Base-by-base conservation (phyloP, 2,888 invertebrate species). In the Limnephilus rhombicus region DNA sequence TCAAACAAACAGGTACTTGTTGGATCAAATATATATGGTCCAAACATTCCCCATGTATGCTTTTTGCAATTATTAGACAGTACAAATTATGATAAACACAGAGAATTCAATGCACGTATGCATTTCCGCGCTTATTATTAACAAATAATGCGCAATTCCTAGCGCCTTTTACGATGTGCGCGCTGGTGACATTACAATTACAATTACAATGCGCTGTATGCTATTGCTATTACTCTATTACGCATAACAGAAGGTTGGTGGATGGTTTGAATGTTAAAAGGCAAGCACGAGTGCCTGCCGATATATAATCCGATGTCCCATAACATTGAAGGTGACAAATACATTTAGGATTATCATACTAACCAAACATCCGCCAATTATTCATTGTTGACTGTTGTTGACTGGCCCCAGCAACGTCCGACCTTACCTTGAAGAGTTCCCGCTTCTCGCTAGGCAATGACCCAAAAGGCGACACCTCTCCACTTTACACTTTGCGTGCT, bases 391-490 rank as follows among this genome's bases (percentile, higher is more conserved):
- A 68, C 87, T 45, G 18, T 15, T 53, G 53, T 53, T 68, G 68
- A 68, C 68, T 68, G 68, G 68, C 24, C 24, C 24, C 68, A n/a
- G 68, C 29, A 29, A 80, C 88, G 80, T 34, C 31, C 41, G 88
- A 89, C 80, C 88, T 41, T 37, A 89, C 88, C 88, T 89, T 89
- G 88, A 37, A 80, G 18, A 68, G 29, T 85, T 85, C 24, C 34
- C n/a, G n/a, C 45, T 53, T 34, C 53, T 15, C 13, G 68, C 68
- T 89, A 89, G 88, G 37, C 88, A 89, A 80, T 89, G 88, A 89
- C 88, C 80, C 34, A 89, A 86, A 80, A 89, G 88, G 80, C 88
- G 29, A 82, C 13, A 82, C 68, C 68, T 68, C 68, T 68, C 24
- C 68, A n/a, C 24, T 68, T 68, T 68, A 68, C 68, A 68, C 68